These are phyloP conservation scores for Turritopsis rubra DNA, from an alignment of 30 jellyfish, hydroid and myxozoan genomes.

Conservation along the genomic window DNA sequence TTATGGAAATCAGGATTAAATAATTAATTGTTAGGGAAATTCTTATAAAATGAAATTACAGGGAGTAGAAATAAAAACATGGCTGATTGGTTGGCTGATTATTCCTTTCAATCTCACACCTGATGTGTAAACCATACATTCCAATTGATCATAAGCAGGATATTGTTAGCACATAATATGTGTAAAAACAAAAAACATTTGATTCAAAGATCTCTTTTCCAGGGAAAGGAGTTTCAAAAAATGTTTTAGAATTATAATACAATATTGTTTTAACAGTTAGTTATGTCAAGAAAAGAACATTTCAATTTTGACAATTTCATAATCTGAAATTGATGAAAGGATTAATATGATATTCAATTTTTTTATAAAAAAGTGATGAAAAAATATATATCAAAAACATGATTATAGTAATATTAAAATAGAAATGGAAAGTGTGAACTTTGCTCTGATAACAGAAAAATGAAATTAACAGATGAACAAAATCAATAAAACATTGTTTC, in stretches of 20 bases:
- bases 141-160: not conserved
- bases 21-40: no score
- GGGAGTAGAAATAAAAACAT: no score
- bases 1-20: no score
- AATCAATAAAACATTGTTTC: not conserved
- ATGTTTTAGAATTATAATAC: no score
- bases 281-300: not conserved
- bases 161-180: not conserved
- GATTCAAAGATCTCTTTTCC: not conserved
- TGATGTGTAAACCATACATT: not conserved
- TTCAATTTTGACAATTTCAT: not conserved
- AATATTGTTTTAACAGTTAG: no score
- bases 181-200: no score
- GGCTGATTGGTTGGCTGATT: not conserved
- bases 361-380: no score
- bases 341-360: no score
- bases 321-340: not conserved
- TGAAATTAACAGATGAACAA: not conserved
- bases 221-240: no score
- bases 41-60: no score
- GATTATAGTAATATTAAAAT: no score
- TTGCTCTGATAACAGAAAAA: not conserved
- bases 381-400: no score
- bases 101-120: not conserved
- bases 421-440: not conserved